Base-by-base conservation (phyloP, 2,888 invertebrate species). In the Spialia ferax region DNA sequence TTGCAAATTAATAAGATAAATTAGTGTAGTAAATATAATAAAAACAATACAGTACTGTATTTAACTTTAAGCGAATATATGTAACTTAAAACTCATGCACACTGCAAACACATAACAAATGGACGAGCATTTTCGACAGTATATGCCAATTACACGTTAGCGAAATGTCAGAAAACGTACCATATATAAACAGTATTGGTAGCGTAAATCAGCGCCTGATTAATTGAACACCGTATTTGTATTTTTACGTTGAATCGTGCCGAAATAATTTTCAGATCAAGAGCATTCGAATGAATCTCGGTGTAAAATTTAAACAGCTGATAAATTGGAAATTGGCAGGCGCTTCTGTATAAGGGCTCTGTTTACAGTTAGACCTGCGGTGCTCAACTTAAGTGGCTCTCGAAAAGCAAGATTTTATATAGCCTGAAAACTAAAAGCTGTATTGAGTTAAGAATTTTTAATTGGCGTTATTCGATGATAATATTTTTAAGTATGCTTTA, bases 241-340 rank as follows among this genome's bases (percentile, higher is more conserved):
- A 59, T 71, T 74, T 74, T 73, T 70, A 70, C 65, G 68, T 68
- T 35, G 57, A 66, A 69, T 57, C 61, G 61, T 68, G 68, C 63
- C 57, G 45, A 60, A 69, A 70, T 63, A 59, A 60, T 63, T 67
- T 66, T 45, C 56, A 61, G 55, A 67, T 67, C 61, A 61, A 26
- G 23, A 61, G 65, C 23, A 48, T 68, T 56, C 45, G 61, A 70
- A 71, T 69, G 69, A 72, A 73, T 71, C 66, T 67, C 68, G 59
- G 71, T 67, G 69, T 69, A 68, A 72, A 74, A 71, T 70, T 73
- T 73, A 64, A 69, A 69, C 70, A 69, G 68, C 66, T 57, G 52
- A 70, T 67, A 71, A 73, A 72, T 72, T 73, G 69, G 68, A 59
- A 73, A 73, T 68, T 70, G 69, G 62, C 72, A 70, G 68, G 68